phyloP scores from a whole-genome alignment of 2,797 vertebrate species.

The Eupleurogrammus muticus region DNA sequence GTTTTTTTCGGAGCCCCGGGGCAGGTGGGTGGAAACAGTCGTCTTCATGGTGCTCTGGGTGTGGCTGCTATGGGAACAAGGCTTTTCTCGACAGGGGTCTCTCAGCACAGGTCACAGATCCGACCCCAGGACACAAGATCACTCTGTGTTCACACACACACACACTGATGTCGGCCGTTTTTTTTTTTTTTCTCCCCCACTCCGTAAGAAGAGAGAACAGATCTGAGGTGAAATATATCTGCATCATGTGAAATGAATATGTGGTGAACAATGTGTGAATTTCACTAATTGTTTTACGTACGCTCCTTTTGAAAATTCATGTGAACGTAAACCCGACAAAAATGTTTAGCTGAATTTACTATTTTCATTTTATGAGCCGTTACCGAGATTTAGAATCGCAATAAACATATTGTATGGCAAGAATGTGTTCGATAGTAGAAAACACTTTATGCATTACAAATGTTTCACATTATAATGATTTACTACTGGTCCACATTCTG shows the following conservation, averaged over 20 bases:
- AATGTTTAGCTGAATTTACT: neutral
- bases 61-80: slow-evolving; percentile 65
- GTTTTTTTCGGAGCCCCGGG: slow-evolving; percentile 68
- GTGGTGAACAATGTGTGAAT: neutral
- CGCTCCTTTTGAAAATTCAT: neutral
- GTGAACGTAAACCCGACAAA: neutral
- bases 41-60: slow-evolving; percentile 66
- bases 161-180: neutral
- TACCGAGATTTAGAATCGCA: neutral
- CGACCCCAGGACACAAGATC: slow-evolving; percentile 48
- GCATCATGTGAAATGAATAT: neutral
- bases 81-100: slow-evolving; percentile 37
- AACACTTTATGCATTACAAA: neutral
- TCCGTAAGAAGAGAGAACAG: neutral
- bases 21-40: slow-evolving; percentile 51
- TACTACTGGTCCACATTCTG: neutral
- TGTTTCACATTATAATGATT: neutral
- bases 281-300: neutral
- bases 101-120: slow-evolving; percentile 36
- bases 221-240: neutral
- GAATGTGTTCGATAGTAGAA: neutral
- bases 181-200: neutral
- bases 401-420: neutral
- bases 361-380: neutral
- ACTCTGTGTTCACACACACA: slow-evolving; percentile 2